These are phyloP conservation scores for Rosalia funebris DNA, from an alignment of 2,888 invertebrate species.

Conservation along the genomic window DNA sequence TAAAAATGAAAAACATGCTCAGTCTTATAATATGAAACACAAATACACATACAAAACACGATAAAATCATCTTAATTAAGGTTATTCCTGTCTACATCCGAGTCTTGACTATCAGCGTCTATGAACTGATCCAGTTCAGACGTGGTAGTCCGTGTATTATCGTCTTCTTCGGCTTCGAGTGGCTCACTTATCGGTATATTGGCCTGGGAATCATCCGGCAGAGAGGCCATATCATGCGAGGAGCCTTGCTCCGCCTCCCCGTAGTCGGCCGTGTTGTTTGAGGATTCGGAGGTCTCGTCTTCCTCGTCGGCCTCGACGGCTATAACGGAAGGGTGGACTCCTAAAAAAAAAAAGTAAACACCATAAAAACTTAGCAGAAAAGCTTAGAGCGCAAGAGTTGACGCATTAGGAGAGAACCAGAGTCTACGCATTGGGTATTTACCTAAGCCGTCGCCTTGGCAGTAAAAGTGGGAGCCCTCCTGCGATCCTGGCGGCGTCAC, in stretches of 20 bases:
- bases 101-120: too few relatives aligned
- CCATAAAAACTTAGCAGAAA: too few relatives aligned
- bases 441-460: slow-evolving; percentile 64
- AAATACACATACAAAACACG: too few relatives aligned
- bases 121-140: slow-evolving; percentile 1
- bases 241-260: slow-evolving; percentile 50
- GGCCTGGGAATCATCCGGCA: slow-evolving; percentile 45
- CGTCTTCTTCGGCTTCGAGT: too few relatives aligned
- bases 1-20: too few relatives aligned
- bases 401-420: too few relatives aligned
- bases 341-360: slow-evolving; percentile 39
- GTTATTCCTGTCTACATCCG: too few relatives aligned
- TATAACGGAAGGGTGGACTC: slow-evolving; percentile 60
- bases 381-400: too few relatives aligned
- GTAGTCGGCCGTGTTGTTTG: slow-evolving; percentile 48
- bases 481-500: slow-evolving; percentile 35
- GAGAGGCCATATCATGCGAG: slow-evolving; percentile 46
- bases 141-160: not conserved
- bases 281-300: slow-evolving; percentile 40
- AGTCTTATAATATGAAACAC: too few relatives aligned
- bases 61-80: too few relatives aligned
- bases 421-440: too few relatives aligned
- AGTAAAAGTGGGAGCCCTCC: slow-evolving; percentile 61
- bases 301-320: slow-evolving; percentile 56
- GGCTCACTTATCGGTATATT: too few relatives aligned